phyloP scores from a whole-genome alignment of 2,797 vertebrate genomes.

The Leuciscus waleckii region DNA sequence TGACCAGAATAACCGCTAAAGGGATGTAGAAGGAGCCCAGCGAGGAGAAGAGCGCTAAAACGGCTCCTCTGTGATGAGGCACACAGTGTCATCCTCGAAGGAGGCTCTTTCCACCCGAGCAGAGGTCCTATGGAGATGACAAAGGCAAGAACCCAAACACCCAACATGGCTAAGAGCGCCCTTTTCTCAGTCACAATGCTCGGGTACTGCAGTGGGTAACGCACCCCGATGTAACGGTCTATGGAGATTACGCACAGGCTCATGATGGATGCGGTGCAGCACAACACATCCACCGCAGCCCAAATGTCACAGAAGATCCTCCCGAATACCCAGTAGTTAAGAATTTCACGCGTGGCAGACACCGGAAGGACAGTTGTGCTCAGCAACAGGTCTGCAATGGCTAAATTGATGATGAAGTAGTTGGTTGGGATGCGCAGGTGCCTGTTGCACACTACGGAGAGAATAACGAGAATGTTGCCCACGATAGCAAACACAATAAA shows the following conservation, averaged over 20 bases:
- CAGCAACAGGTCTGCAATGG: slow-evolving; percentile 94
- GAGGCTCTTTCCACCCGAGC: slow-evolving; percentile 95
- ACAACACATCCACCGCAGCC: slow-evolving; percentile 96
- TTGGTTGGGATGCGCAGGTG: slow-evolving; percentile 96
- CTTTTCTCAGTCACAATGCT: slow-evolving; percentile 91
- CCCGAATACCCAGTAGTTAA: slow-evolving; percentile 93
- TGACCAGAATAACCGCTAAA: slow-evolving; percentile 90
- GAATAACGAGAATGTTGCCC: slow-evolving; percentile 96
- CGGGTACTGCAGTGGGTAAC: slow-evolving; percentile 94
- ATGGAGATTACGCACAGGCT: slow-evolving; percentile 97
- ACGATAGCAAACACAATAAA: slow-evolving; percentile 95
- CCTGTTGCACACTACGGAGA: slow-evolving; percentile 95
- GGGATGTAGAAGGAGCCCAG: slow-evolving; percentile 97
- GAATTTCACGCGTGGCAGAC: slow-evolving; percentile 91
- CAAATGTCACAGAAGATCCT: slow-evolving; percentile 96
- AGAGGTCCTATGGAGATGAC: slow-evolving; percentile 97
- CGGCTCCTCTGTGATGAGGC: slow-evolving; percentile 93
- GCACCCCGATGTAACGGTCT: slow-evolving; percentile 95
- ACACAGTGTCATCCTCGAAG: slow-evolving; percentile 89
- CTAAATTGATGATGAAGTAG: slow-evolving; percentile 96
- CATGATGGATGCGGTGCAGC: slow-evolving; percentile 97
- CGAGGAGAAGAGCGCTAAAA: slow-evolving; percentile 98
- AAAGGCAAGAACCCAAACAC: slow-evolving; percentile 90
- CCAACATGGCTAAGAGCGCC: slow-evolving; percentile 89
- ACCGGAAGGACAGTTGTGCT: slow-evolving; percentile 94